Percentiles rank a stretch among this genome's conserved stretches.
Evolutionary conservation across 2,797 vertebrate species (phyloP).

Genomic region (Rousettus madagascariensis): DNA sequence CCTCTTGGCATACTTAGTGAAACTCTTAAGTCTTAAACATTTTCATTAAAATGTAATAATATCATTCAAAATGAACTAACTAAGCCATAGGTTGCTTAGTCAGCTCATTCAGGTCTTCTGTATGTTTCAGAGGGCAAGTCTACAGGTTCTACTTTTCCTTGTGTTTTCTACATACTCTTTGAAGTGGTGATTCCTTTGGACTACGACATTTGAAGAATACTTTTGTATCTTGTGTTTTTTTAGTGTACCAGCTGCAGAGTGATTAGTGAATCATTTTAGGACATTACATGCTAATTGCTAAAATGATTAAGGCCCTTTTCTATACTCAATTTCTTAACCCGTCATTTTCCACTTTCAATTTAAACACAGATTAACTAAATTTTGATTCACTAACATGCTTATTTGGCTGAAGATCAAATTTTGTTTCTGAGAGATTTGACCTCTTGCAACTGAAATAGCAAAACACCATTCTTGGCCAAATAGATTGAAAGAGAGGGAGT

Average conservation of each 20-base stretch:
- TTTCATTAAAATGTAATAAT: constrained; percentile 29
- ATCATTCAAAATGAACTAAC: constrained; percentile 20
- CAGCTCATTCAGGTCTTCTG: not conserved
- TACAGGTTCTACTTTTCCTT: not conserved
- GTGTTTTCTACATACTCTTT: not conserved
- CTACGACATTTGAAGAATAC: constrained; percentile 29
- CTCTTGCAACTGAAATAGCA: not conserved
- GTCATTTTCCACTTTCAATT: constrained; percentile 67
- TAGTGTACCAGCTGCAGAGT: constrained; percentile 45
- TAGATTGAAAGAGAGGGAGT: not conserved
- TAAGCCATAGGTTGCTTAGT: not conserved
- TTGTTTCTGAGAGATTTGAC: constrained; percentile 25
- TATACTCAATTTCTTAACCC: constrained; percentile 58
- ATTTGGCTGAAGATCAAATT: constrained; percentile 57
- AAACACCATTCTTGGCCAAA: not conserved
- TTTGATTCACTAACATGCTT: constrained; percentile 28
- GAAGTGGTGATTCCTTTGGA: not conserved
- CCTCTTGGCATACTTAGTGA: not conserved
- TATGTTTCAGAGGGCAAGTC: not conserved
- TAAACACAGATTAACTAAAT: constrained; percentile 47
- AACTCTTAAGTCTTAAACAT: not conserved
- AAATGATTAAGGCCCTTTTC: constrained; percentile 65
- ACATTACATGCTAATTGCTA: constrained; percentile 67
- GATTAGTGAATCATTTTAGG: constrained; percentile 70
- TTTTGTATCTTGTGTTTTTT: constrained; percentile 45